These are phyloP conservation scores for Perca flavescens DNA, from an alignment of 2,113 vertebrate species.

Conservation along the genomic window DNA sequence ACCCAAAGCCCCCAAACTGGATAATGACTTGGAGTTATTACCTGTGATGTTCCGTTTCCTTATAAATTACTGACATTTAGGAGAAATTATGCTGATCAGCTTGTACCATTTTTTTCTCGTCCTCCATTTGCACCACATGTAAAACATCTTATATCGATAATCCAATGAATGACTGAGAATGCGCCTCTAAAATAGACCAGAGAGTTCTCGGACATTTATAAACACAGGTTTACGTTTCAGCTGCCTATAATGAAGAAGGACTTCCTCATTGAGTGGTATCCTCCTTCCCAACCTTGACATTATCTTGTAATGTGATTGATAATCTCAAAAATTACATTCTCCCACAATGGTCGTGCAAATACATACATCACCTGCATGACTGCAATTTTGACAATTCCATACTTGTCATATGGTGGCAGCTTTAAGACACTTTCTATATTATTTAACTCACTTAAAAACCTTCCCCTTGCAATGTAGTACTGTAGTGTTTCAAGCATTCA, in stretches of 20 bases:
- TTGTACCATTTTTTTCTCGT: background rate
- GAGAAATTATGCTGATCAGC: too few species aligned
- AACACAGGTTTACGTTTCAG: background rate
- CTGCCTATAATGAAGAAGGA: background rate
- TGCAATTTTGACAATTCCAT: background rate
- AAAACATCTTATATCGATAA: background rate
- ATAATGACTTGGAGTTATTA: background rate
- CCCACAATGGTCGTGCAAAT: conserved; percentile 23
- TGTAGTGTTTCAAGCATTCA: background rate
- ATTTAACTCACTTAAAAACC: too few species aligned
- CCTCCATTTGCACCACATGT: background rate
- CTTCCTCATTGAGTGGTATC: background rate
- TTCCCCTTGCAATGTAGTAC: background rate
- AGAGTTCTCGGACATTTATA: background rate
- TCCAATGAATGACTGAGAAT: background rate
- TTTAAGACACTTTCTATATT: too few species aligned
- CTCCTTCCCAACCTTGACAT: background rate
- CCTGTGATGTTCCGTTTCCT: background rate
- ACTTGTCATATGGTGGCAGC: too few species aligned
- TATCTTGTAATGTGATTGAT: conserved; percentile 14
- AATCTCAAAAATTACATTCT: conserved; percentile 13
- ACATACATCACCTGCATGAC: background rate
- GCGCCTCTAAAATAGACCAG: background rate
- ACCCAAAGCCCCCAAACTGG: background rate
- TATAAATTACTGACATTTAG: background rate